A percentile compares a stretch with the other conserved stretches of the same genome.
phyloP scores from a whole-genome alignment of 2,797 vertebrate species.

The Molossus alvarezi region DNA sequence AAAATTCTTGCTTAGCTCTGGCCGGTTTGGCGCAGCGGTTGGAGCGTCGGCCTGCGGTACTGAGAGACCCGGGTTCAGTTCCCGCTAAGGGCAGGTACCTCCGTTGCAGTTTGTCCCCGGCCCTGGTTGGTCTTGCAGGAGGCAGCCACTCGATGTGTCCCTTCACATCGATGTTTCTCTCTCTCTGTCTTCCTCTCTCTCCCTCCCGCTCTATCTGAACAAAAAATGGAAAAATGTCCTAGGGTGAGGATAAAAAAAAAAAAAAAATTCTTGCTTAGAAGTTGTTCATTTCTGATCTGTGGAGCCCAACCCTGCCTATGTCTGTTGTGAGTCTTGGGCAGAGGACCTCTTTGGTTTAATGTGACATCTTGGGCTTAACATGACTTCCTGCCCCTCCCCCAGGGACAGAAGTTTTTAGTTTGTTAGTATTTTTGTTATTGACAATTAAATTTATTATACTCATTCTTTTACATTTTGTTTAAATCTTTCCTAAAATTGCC shows the following conservation, averaged over 20 bases:
- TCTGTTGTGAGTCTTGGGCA: neutral
- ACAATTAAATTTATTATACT: constrained; percentile 37
- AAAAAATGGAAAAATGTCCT: too few species aligned
- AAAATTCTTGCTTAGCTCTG: neutral
- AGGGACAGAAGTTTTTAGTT: neutral
- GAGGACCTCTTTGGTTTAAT: neutral
- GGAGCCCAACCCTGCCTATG: neutral
- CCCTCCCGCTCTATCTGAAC: too few species aligned
- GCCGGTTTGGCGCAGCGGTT: too few species aligned
- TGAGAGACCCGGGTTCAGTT: too few species aligned
- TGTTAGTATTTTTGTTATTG: neutral
- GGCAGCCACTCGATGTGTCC: too few species aligned
- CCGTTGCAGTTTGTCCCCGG: too few species aligned
- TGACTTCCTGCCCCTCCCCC: neutral
- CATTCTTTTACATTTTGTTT: constrained; percentile 56
- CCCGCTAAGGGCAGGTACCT: too few species aligned
- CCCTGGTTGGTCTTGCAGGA: too few species aligned
- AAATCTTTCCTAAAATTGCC: constrained; percentile 40
- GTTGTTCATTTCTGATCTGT: neutral
- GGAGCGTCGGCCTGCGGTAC: too few species aligned
- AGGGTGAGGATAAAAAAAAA: too few species aligned
- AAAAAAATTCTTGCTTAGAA: neutral
- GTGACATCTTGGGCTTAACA: neutral
- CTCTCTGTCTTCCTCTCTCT: too few species aligned
- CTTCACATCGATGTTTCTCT: too few species aligned